These are phyloP conservation scores for Fopius arisanus DNA, from an alignment of 1,140 invertebrate species.

Conservation along the genomic window DNA sequence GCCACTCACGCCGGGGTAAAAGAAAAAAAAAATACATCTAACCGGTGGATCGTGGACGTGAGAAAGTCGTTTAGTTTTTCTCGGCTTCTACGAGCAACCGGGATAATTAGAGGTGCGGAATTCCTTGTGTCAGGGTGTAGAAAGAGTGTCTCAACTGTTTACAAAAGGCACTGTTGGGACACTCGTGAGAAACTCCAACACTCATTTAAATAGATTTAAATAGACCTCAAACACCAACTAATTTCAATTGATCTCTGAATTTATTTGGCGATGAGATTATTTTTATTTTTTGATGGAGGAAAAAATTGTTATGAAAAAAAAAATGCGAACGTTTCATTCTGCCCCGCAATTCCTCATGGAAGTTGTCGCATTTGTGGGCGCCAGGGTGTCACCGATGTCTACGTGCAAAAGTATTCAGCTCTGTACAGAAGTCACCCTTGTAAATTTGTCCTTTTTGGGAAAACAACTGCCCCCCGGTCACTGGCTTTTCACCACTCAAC, in stretches of 20 bases:
- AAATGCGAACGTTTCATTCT: too few species aligned
- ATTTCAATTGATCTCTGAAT: neutral
- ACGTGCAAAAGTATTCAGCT: neutral
- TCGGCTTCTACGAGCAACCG: neutral
- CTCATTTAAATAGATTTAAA: neutral
- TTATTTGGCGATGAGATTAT: too few species aligned
- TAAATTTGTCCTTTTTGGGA: constrained; percentile 47
- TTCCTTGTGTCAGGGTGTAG: constrained; percentile 21
- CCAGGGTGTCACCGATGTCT: neutral
- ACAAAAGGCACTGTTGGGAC: constrained; percentile 28
- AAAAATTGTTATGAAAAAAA: too few species aligned
- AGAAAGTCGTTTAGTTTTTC: constrained; percentile 45
- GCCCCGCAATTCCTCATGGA: too few species aligned
- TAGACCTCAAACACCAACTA: neutral
- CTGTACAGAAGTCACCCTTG: constrained; percentile 29
- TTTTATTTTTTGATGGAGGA: too few species aligned
- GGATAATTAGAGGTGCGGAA: constrained; percentile 36
- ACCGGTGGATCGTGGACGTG: constrained; percentile 37
- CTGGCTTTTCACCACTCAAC: neutral
- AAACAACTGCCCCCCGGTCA: constrained; percentile 44
- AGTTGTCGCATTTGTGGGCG: neutral
- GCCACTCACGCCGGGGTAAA: constrained; percentile 20
- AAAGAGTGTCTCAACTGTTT: constrained; percentile 23
- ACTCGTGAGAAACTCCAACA: constrained; percentile 25
- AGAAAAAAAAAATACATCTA: constrained; percentile 41